A percentile compares a stretch with the other conserved stretches of the same genome.
Conservation (phyloP, 2,888 invertebrate genomes). For the Lysandra coridon region DNA sequence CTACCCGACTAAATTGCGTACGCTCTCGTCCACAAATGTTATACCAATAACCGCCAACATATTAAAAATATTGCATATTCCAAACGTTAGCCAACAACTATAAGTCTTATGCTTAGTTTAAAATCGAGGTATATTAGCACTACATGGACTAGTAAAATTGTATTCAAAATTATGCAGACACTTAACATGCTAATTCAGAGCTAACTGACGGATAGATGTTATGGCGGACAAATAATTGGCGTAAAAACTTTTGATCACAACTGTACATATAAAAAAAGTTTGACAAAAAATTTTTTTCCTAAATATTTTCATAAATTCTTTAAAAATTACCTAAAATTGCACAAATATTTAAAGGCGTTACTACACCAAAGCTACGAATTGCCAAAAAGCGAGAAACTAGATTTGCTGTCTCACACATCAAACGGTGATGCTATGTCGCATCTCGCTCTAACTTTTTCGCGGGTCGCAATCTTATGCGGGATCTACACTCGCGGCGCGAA, state of each 20-base stretch:
- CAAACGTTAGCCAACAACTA: conserved; percentile 19
- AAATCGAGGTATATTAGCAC: conserved; percentile 63
- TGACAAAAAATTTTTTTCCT: not conserved
- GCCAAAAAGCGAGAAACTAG: not conserved
- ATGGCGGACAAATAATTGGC: conserved; percentile 5
- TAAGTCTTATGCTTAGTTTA: conserved; percentile 22
- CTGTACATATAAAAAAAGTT: not conserved
- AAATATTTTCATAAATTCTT: conserved; percentile 33
- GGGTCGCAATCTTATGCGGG: not conserved
- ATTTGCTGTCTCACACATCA: too few species aligned
- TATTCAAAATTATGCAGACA: conserved; percentile 48
- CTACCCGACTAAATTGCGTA: conserved; percentile 25
- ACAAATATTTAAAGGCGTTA: conserved; percentile 49
- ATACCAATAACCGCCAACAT: conserved; percentile 4
- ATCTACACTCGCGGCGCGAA: too few species aligned
- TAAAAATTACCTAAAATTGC: conserved; percentile 47
- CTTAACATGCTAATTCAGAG: conserved; percentile 5
- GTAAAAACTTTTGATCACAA: conserved; percentile 11
- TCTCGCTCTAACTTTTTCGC: conserved; percentile 18
- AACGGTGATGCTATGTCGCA: not conserved
- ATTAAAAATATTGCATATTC: conserved; percentile 19
- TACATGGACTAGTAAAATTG: conserved; percentile 72
- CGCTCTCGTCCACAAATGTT: conserved; percentile 19
- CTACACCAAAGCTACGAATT: not conserved
- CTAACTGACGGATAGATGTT: not conserved